Evolutionary conservation across 2,797 vertebrate genomes (phyloP), one percentile per base, ranked within the genome.

Genomic region (Sebastolobus alascanus): DNA sequence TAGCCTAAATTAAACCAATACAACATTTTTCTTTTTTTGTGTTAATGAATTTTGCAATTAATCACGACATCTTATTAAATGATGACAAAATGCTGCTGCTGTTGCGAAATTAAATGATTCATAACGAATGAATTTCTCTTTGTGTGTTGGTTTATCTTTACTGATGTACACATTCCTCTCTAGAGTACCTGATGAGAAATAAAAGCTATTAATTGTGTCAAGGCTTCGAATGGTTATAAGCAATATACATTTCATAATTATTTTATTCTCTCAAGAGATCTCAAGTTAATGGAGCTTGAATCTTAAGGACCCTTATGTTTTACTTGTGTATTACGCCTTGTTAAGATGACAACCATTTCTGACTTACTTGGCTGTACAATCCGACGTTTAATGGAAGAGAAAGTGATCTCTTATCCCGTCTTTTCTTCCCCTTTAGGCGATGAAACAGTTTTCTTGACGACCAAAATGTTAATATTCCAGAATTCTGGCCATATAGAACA

Each of bases 271-370:
- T n/a, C 22, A 22, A 22, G 5, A 25, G 59, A 66, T 67, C 13
- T 59, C 8, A 38, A 54, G 8, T 54, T 11, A 40, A 73, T 22
- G 5, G 8, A 66, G 54, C n/a, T 11, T 59, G 22, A 73, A 25
- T 64, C 4, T 35, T n/a, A 25, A 75, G 22, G 8, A 16, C 66
- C 6, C 6, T 22, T 38, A 68, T 54, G 50, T 61, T 68, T 59
- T 43, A 43, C 40, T 43, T 43, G 16, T 43, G 40, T 43, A 43
- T 43, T 43, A 71, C 9, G 2, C 38, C 25, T 46, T 29, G 18
- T 43, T 31, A 31, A 71, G 60, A 65, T 13, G 46, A 31, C 18
- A 66, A 58, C 29, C 38, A 37, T 13, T 74, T 55, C 72, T 31
- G 18, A 25, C 13, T 31, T 64, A 54, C 29, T 56, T 55, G 4